phyloP scores from a whole-genome alignment of 2,113 vertebrate genomes.

The Rhipidura dahli region DNA sequence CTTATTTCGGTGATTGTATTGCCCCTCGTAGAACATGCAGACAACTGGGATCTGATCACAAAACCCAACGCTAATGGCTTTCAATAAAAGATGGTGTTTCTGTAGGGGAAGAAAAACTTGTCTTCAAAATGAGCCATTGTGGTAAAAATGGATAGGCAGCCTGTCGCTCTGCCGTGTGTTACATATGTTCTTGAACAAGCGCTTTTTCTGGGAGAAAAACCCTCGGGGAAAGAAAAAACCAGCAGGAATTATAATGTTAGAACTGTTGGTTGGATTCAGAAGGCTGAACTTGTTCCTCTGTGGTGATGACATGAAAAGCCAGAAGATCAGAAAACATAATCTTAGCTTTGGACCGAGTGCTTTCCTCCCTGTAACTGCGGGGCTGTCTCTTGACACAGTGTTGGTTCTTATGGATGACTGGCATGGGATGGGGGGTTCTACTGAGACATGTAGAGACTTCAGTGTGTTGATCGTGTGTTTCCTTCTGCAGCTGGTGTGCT shows the following conservation, averaged over 20 bases:
- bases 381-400: neutral
- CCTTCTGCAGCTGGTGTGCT: neutral
- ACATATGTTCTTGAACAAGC: neutral
- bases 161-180: neutral
- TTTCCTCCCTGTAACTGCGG: neutral
- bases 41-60: constrained; percentile 60
- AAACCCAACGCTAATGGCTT: constrained; percentile 30
- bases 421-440: neutral
- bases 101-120: neutral
- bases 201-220: neutral
- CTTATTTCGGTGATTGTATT: constrained; percentile 62
- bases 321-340: constrained; percentile 16
- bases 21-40: constrained; percentile 38
- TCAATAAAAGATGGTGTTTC: constrained; percentile 38
- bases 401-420: neutral
- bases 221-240: neutral
- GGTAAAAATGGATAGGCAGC: constrained; percentile 27
- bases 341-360: neutral
- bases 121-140: constrained; percentile 17
- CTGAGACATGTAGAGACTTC: neutral
- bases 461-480: neutral
- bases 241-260: neutral
- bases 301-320: constrained; percentile 37
- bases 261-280: neutral
- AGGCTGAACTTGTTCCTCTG: neutral